Evolutionary conservation across 2,797 vertebrate species (phyloP), one percentile per base, ranked within the genome.

Genomic region (Pangasius krempfi): DNA sequence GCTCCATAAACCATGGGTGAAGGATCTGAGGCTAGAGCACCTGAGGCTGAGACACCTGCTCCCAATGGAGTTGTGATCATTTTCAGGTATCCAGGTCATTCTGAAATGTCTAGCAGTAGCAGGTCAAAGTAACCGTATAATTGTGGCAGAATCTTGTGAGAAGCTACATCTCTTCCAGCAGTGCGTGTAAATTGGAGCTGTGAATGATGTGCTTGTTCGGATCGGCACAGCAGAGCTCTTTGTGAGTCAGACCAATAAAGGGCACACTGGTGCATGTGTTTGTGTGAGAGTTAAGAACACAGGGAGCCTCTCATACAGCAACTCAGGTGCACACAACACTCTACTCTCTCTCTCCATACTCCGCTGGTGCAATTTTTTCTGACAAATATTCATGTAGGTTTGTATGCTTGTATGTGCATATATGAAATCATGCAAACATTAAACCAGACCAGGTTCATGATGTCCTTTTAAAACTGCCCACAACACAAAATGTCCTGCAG

Each of bases 121-220:
- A 56, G 44, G 50, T 56, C 66, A 72, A 37, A 56, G 66, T 18
- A 66, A 70, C 5, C 14, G 12, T 30, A 44, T 52, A 85, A 33
- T 7, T 52, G 47, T 40, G 66, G 7, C 47, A 14, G 52, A 58
- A 56, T n/a, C 30, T 56, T 72, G 62, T 52, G 75, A 27, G 73
- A 70, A n/a, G 60, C 27, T 56, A 33, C 40, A 58, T 47, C 37
- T 37, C 50, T 70, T 30, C 72, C 44, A 82, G 78, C 66, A 82
- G 7, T 0, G 58, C 20, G 20, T 79, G 73, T 87, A 62, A 70
- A 72, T 14, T 25, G 50, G 37, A 72, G n/a, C 73, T 16, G 93
- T 96, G 93, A 96, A 96, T 95, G 92, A 93, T 92, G 92, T 84
- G 92, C 87, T 95, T 96, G 95, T 96, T 95, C 93, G 89, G 91